Evolutionary conservation across 2,113 vertebrate genomes (phyloP).

Genomic region (Dipodomys spectabilis): DNA sequence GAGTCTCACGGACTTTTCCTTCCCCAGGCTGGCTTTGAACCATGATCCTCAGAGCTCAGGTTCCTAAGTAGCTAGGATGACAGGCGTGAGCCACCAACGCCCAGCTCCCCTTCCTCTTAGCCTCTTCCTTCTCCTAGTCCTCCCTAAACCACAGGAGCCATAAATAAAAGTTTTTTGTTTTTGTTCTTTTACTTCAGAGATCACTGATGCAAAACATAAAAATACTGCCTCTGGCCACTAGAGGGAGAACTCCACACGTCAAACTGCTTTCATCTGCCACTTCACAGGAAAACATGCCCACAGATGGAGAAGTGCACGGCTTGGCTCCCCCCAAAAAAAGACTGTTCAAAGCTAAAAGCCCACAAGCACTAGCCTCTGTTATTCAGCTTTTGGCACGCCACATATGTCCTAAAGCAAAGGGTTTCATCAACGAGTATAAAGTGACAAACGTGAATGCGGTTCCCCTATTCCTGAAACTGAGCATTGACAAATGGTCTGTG

Average conservation of each 20-base stretch:
- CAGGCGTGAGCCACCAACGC: no score
- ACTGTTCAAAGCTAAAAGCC: background rate
- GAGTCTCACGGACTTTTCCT: no score
- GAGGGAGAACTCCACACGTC: constrained; percentile 63
- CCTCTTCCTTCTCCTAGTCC: background rate
- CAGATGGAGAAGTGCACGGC: no score
- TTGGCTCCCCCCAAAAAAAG: background rate
- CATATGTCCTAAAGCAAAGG: background rate
- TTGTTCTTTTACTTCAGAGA: background rate
- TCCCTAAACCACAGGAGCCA: background rate
- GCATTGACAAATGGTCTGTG: background rate
- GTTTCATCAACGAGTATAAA: background rate
- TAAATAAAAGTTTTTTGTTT: background rate
- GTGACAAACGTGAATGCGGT: background rate
- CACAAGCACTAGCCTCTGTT: background rate
- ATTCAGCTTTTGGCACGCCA: background rate
- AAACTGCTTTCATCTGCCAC: background rate
- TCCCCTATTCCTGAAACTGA: background rate
- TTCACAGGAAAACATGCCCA: background rate
- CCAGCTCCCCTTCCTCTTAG: background rate
- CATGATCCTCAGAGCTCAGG: no score
- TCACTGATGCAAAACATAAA: background rate
- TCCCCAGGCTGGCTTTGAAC: no score
- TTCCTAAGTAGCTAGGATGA: no score
- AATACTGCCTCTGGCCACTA: constrained; percentile 53